phyloP scores from a whole-genome alignment of 2,888 invertebrate species.

The Brenthis daphne region DNA sequence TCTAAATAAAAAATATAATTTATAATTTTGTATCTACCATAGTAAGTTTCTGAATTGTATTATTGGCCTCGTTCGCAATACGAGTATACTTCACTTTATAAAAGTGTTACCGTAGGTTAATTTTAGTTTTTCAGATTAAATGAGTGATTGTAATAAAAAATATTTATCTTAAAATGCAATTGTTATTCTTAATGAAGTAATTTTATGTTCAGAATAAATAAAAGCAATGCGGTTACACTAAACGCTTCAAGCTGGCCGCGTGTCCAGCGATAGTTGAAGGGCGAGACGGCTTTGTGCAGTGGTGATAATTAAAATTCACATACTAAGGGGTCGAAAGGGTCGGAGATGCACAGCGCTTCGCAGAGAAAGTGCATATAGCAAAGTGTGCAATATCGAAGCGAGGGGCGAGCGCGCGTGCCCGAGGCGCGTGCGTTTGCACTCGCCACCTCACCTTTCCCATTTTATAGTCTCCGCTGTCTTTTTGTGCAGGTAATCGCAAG shows the following conservation, averaged over 20 bases:
- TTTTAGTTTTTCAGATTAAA: no score
- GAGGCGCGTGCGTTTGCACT: conserved; percentile 33
- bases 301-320: conserved; percentile 40
- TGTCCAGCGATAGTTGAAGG: conserved; percentile 29
- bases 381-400: conserved; percentile 31
- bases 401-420: conserved; percentile 44
- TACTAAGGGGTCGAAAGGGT: conserved; percentile 36
- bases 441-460: conserved; percentile 17
- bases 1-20: background rate
- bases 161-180: no score
- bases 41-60: no score
- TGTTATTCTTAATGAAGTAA: background rate
- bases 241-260: conserved; percentile 30
- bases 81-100: no score
- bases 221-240: conserved; percentile 18
- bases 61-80: no score
- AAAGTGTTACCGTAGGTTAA: no score
- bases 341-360: conserved; percentile 34
- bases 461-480: conserved; percentile 14
- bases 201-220: background rate
- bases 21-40: no score
- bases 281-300: conserved; percentile 33
- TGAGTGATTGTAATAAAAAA: no score
- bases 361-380: conserved; percentile 41
- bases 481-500: conserved; percentile 10